Percentiles rank a stretch among this genome's conserved stretches.
phyloP scores from a whole-genome alignment of 1,140 invertebrate genomes.

The Lerema accius region DNA sequence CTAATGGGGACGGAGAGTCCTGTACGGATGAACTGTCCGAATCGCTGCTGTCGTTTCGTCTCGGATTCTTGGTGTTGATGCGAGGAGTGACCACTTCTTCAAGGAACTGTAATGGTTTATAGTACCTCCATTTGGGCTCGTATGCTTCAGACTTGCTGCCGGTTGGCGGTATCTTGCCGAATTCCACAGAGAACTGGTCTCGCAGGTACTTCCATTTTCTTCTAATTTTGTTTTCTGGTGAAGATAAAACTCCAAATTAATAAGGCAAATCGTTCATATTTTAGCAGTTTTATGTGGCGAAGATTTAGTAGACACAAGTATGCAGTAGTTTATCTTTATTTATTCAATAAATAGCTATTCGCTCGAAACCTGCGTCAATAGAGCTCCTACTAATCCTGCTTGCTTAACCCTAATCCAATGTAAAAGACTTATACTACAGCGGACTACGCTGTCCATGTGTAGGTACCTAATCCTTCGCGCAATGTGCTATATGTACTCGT shows the following conservation, averaged over 20 bases:
- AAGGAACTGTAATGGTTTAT: constrained; percentile 32
- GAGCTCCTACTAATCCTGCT: no score
- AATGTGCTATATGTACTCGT: no score
- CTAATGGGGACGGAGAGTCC: neutral
- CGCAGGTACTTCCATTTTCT: constrained; percentile 33
- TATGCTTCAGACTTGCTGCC: constrained; percentile 16
- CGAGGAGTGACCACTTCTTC: constrained; percentile 28
- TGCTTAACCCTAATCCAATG: neutral
- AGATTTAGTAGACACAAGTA: no score
- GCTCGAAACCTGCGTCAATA: no score
- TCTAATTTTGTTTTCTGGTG: constrained; percentile 34
- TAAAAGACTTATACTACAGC: neutral
- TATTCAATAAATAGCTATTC: no score
- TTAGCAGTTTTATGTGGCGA: no score
- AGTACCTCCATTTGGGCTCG: constrained; percentile 30
- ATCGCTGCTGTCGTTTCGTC: constrained; percentile 1
- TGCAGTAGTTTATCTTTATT: no score
- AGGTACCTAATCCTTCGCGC: no score
- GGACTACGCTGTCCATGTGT: no score
- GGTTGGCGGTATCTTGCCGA: constrained; percentile 24
- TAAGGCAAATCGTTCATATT: no score
- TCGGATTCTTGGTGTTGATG: constrained; percentile 3
- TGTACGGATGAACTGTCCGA: neutral
- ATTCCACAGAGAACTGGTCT: constrained; percentile 32
- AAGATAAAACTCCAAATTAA: no score